phyloP scores from a whole-genome alignment of 2,797 vertebrate genomes.

The Coluber constrictor region DNA sequence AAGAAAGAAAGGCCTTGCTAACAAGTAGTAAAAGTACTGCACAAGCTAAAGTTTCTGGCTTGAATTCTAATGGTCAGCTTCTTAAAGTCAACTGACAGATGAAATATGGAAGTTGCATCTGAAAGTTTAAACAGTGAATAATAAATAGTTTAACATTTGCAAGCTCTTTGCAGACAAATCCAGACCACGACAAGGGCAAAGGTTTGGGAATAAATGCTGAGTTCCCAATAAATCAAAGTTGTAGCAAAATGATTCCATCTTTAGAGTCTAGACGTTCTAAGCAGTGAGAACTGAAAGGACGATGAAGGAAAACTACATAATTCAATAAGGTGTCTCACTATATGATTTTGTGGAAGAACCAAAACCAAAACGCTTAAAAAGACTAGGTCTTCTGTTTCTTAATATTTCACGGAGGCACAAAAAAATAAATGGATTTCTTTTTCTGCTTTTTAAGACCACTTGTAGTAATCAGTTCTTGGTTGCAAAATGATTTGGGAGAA shows the following conservation, averaged over 20 bases:
- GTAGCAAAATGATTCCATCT: background rate
- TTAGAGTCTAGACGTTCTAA: background rate
- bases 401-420: background rate
- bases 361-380: background rate
- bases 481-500: background rate
- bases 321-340: background rate
- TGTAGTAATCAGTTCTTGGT: background rate
- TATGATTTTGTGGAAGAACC: no score
- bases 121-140: conserved; percentile 22
- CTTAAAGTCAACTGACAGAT: conserved; percentile 6
- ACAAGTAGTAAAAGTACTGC: background rate
- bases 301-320: background rate
- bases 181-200: conserved; percentile 3
- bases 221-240: conserved; percentile 14
- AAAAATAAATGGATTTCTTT: background rate
- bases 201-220: conserved; percentile 14
- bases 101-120: conserved; percentile 10
- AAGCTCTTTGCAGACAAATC: conserved; percentile 8
- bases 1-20: background rate
- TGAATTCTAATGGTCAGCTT: conserved; percentile 10
- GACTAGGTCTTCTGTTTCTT: background rate
- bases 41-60: background rate
- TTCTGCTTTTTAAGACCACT: background rate
- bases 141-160: conserved; percentile 21
- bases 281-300: background rate